Percentiles rank a stretch among this genome's conserved stretches.
phyloP scores from a whole-genome alignment of 2,113 vertebrate genomes.

The Macrotus californicus region DNA sequence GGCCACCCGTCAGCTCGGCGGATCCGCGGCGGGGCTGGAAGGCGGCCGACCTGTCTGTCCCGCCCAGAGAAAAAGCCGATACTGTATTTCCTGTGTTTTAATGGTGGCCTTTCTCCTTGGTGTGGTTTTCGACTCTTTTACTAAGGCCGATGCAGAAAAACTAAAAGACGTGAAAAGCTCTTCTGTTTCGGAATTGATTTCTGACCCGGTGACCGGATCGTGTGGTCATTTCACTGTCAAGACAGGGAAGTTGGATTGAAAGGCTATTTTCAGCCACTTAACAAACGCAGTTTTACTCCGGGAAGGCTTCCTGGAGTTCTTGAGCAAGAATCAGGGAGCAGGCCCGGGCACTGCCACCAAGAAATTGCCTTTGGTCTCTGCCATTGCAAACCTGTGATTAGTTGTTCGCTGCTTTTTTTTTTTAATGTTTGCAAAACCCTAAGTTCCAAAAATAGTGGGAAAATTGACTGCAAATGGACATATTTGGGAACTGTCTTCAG shows the following conservation, averaged over 20 bases:
- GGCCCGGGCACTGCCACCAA: not conserved
- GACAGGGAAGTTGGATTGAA: not conserved
- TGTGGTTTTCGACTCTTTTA: not conserved
- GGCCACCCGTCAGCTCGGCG: not conserved
- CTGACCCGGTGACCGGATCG: not conserved
- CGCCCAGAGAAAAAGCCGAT: not conserved
- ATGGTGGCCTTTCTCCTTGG: not conserved
- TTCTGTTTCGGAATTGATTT: slow-evolving; percentile 33
- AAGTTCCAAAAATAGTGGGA: not conserved
- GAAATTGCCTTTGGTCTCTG: not conserved
- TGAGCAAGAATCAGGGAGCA: not conserved
- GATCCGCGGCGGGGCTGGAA: not conserved
- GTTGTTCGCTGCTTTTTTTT: not conserved
- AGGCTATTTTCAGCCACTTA: slow-evolving; percentile 12
- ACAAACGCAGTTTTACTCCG: slow-evolving; percentile 4
- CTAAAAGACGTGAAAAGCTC: not conserved
- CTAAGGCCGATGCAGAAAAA: not conserved
- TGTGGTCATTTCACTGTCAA: slow-evolving; percentile 8
- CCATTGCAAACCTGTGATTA: not conserved
- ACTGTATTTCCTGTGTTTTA: not conserved
- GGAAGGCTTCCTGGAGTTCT: slow-evolving; percentile 25
- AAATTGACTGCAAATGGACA: not conserved
- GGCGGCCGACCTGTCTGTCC: not conserved
- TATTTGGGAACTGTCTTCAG: not conserved
- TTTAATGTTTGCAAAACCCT: not conserved